These are phyloP conservation scores for Tuta absoluta DNA, from an alignment of 2,888 invertebrate species.

Conservation along the genomic window DNA sequence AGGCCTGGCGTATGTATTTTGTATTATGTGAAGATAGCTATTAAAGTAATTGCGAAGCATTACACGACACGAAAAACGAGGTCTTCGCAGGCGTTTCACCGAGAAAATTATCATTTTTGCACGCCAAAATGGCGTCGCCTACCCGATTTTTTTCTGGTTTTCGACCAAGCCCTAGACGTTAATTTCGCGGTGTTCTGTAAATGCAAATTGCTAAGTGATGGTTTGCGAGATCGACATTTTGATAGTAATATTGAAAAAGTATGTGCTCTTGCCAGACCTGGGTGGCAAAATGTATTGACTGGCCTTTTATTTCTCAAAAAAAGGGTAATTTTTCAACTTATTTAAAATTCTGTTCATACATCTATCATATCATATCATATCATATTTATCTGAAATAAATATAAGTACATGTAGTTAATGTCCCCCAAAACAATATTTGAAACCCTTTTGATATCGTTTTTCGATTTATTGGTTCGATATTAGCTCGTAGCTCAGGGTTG, in stretches of 20 bases:
- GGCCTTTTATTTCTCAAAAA: slow-evolving; percentile 41
- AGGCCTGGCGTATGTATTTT: slow-evolving; percentile 40
- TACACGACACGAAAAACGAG: slow-evolving; percentile 55
- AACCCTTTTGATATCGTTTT: slow-evolving; percentile 61
- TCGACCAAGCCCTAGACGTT: slow-evolving; percentile 52
- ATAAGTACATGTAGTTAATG: slow-evolving; percentile 36
- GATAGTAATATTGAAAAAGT: slow-evolving; percentile 53
- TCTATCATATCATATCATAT: too few relatives aligned
- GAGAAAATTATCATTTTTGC: slow-evolving; percentile 63
- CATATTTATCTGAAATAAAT: too few relatives aligned
- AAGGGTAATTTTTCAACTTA: background rate
- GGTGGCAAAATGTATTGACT: slow-evolving; percentile 41
- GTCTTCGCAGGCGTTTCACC: slow-evolving; percentile 49
- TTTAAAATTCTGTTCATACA: slow-evolving; percentile 33
- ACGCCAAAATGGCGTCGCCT: slow-evolving; percentile 54
- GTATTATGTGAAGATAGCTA: slow-evolving; percentile 57
- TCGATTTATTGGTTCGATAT: slow-evolving; percentile 69
- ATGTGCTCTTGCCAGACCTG: slow-evolving; percentile 44
- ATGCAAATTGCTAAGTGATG: slow-evolving; percentile 66
- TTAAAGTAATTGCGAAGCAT: slow-evolving; percentile 67
- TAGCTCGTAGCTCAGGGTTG: slow-evolving; percentile 71
- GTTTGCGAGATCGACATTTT: slow-evolving; percentile 53
- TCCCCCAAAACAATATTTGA: slow-evolving; percentile 46
- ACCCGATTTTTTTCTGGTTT: slow-evolving; percentile 50
- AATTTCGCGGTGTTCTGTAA: slow-evolving; percentile 59